These are phyloP conservation scores for Halichoerus grypus DNA, from an alignment of 2,113 vertebrate genomes.

Conservation along the genomic window DNA sequence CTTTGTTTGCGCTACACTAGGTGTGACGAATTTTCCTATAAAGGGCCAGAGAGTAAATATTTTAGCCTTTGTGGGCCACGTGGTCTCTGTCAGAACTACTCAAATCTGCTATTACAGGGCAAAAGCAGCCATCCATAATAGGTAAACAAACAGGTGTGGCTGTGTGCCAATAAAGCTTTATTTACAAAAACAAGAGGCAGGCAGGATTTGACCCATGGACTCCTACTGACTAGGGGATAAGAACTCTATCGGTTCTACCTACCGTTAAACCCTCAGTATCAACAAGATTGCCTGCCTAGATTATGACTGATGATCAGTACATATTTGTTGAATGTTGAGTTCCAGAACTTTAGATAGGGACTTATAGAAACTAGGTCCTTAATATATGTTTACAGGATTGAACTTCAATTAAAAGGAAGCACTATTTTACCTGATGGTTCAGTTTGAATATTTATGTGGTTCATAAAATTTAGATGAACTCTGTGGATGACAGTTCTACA, in stretches of 20 bases:
- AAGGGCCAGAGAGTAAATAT: neutral
- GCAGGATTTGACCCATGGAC: neutral
- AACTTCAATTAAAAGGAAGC: constrained; percentile 1
- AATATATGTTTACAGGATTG: neutral
- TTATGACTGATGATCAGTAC: neutral
- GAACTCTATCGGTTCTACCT: neutral
- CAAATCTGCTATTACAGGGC: neutral
- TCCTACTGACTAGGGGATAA: neutral
- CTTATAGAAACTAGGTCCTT: neutral
- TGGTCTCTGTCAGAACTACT: neutral
- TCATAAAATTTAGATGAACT: constrained; percentile 41
- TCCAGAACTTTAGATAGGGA: constrained; percentile 1
- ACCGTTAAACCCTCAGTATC: neutral
- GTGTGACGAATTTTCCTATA: neutral
- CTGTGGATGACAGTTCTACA: neutral
- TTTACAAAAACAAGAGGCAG: neutral
- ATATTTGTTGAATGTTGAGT: neutral
- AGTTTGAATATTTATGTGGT: constrained; percentile 21
- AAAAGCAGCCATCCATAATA: neutral
- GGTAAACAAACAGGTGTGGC: neutral
- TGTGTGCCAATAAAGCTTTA: neutral
- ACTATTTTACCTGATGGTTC: neutral
- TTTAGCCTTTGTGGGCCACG: neutral
- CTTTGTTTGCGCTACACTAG: neutral
- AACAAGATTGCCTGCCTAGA: neutral